Base-by-base conservation (phyloP, 2,888 invertebrate species). In the Heliconius ethilla region DNA sequence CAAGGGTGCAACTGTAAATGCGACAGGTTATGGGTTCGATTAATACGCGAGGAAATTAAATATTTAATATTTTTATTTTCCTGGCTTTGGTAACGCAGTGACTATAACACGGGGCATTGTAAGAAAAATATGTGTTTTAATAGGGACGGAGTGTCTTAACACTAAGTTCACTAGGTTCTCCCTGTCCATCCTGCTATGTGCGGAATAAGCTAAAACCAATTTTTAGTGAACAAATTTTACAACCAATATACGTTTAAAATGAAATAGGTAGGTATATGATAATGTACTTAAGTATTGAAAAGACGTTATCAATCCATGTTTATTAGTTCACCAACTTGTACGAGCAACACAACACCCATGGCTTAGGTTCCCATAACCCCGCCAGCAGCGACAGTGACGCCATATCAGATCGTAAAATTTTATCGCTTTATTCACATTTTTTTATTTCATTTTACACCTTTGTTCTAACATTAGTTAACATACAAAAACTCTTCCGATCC, bases 351-450 rank as follows among this genome's bases (percentile, higher is more conserved):
- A 88, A 89, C 88, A 89, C 86, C 85, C 83, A 84, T 85, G 87
- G 87, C 88, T 90, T 89, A 89, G 90, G 89, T 87, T 88, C 88
- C 90, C 89, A 91, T 91, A 91, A 91, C 91, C 86, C 83, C 82
- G 83, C 85, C 84, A 75, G 87, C 84, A 83, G 84, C 83, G 86
- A 88, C 90, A 88, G 87, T 89, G 86, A 88, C 89, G 85, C 86
- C 83, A 85, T 89, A 90, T 90, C 90, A 87, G 89, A 85, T 92
- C 93, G 91, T 93, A 93, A 93, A 93, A 86, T 88, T 91, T 92
- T 93, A 93, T 92, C 90, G 88, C 91, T 92, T 89, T 87, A 92
- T 92, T 89, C 87, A 87, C 89, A 85, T 84, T 84, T 88, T 89
- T 74, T 59, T 63, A 51, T 45, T 29, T 74, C 63, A 65, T 65